Conservation (phyloP, 2,113 vertebrate genomes). For the Dolichotis patagonum region DNA sequence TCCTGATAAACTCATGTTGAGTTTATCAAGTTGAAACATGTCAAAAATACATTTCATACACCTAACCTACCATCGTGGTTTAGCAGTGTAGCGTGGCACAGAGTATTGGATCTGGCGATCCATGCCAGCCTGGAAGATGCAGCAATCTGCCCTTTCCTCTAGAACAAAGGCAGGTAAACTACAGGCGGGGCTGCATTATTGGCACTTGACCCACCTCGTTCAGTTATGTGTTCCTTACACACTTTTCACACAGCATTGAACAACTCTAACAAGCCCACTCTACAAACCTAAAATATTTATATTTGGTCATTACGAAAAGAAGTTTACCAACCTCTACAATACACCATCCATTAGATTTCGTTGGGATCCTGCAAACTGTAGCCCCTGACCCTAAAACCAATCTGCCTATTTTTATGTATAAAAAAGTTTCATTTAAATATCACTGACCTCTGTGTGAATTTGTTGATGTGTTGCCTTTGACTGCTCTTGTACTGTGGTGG, state of each 20-base stretch:
- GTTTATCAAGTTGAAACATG: background rate
- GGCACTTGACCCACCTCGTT: background rate
- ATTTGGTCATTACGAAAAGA: background rate
- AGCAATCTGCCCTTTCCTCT: background rate
- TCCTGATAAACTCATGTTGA: background rate
- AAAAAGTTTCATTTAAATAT: background rate
- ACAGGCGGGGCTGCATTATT: background rate
- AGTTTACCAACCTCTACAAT: background rate
- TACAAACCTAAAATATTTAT: background rate
- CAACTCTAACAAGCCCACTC: background rate
- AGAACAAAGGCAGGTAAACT: background rate
- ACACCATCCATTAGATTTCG: background rate
- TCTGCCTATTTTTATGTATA: background rate
- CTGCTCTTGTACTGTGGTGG: background rate
- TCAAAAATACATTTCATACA: background rate
- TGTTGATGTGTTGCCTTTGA: background rate
- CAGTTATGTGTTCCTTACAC: background rate
- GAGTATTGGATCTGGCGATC: background rate
- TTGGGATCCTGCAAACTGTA: background rate
- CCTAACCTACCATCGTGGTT: background rate
- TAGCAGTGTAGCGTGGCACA: rapidly evolving
- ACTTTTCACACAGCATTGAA: background rate
- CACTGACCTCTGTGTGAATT: background rate
- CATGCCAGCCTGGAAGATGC: rapidly evolving
- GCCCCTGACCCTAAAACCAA: background rate